Base-by-base conservation (phyloP, 1,140 invertebrate species). In the Zaprionus africanus region DNA sequence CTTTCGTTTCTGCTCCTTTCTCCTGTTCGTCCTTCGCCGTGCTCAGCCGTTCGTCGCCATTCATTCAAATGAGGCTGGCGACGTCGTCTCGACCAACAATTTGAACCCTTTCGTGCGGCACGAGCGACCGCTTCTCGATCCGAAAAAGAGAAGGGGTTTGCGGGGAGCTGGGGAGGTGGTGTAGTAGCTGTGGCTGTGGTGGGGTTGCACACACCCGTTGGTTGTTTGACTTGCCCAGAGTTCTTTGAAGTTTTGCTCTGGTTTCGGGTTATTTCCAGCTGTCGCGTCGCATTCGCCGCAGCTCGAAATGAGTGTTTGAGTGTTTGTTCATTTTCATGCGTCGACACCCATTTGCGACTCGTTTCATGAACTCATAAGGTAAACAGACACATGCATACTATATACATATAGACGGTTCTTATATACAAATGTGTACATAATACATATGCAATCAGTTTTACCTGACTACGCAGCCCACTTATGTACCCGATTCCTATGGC, bases 281-380 rank as follows among this genome's bases (percentile, higher is more conserved):
- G 46, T 19, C 46, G 46, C 9, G 31, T 46, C 41, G 41, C 34
- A 53, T 36, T 64, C 36, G 38, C 34, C 49, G 41, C 61, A 70
- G 36, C 73, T 64, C 64, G 69, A 86, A 82, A 78, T 90, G 68
- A 90, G 77, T 90, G 86, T 90, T 90, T 90, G 68, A 90, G 77
- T 90, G 86, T 90, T 90, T 90, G 79, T 81, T 83, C 77, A 64
- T 83, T 72, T 88, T 91, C 81, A 91, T 85, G 78, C 76, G 83
- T 84, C 79, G 74, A 91, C 88, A 91, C 88, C 87, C 87, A 91
- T 78, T 78, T 81, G 72, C 70, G 71, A 72, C 43, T 76, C 76
- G 49, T 34, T 78, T 76, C 46, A 51, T 51, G 11, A 13, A 13
- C 56, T 46, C 70, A 75, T 41, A 64, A 60, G 57, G 65, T 46